A percentile compares a stretch with the other conserved stretches of the same genome.
Evolutionary conservation across 2,888 invertebrate species (phyloP).

Genomic region (Agriopis aurantiaria): DNA sequence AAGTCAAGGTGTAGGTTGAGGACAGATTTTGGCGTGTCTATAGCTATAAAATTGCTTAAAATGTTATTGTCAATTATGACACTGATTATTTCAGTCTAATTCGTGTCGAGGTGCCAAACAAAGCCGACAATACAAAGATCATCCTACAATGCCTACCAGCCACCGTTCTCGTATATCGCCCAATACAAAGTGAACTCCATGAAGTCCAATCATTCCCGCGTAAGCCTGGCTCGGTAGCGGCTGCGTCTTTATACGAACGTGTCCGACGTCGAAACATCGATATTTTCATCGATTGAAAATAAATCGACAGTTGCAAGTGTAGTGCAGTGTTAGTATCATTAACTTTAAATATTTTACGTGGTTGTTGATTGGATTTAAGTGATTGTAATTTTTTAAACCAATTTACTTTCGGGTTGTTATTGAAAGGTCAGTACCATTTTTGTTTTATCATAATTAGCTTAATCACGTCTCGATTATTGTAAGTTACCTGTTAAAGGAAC

Average conservation of each 20-base stretch:
- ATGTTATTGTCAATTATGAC: no score
- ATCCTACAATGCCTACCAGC: slow-evolving; percentile 38
- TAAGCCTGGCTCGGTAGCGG: slow-evolving; percentile 70
- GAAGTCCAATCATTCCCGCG: slow-evolving; percentile 73
- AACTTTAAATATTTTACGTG: slow-evolving; percentile 10
- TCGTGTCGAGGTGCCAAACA: slow-evolving; percentile 10
- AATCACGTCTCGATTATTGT: slow-evolving; percentile 7
- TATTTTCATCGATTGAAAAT: slow-evolving; percentile 47
- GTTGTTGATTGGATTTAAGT: slow-evolving; percentile 28
- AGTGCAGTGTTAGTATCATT: slow-evolving; percentile 43
- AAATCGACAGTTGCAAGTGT: slow-evolving; percentile 14
- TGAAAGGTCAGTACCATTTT: slow-evolving; percentile 39
- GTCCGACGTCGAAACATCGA: slow-evolving; percentile 59
- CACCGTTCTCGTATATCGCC: slow-evolving; percentile 17
- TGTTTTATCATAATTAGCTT: slow-evolving; percentile 20
- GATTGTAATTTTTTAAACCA: slow-evolving; percentile 1
- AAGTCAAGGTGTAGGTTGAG: no score
- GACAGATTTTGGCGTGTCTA: no score
- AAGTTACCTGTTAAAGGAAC: neutral
- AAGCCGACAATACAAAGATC: slow-evolving; percentile 30
- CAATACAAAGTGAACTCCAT: slow-evolving; percentile 10
- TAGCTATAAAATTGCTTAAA: no score
- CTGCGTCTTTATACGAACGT: slow-evolving; percentile 61
- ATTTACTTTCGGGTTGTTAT: slow-evolving; percentile 10
- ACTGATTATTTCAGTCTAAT: neutral